Base-by-base conservation (phyloP, 2,888 invertebrate species). In the Phalangium opilio region DNA sequence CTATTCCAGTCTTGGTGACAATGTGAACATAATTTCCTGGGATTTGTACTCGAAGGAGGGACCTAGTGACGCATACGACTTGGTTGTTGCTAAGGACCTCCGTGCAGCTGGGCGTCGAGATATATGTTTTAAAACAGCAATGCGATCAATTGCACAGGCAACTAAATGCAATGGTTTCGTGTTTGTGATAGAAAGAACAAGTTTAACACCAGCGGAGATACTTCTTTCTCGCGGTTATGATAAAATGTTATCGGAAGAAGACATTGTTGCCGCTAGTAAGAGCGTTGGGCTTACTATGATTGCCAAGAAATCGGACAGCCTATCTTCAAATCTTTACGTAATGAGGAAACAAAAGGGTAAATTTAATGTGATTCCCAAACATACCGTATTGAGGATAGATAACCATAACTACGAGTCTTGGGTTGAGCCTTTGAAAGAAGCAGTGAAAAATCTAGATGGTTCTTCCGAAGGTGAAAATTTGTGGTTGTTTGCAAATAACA, bases 351-450 rank as follows among this genome's bases (percentile, higher is more conserved):
- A 61, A 34, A 27, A 27, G 8, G 54, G 60, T 35, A 54, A 52
- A 32, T n/a, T 11, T 42, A 8, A 20, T 14, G 21, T 44, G 10
- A 40, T 39, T 18, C 14, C 21, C 5, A 20, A 44, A 5, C 56
- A 58, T 17, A 18, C 51, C 1, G 21, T 58, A n/a, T 43, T 58
- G 17, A 40, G 34, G 1, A 45, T 58, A 7, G 43, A 45, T 10
- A 50, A 44, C 8, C 36, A 44, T 15, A 45, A 57, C 10, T 56
- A 54, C 32, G 43, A 51, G 12, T 43, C 43, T 17, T 93, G 91
- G 91, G 77, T 93, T 42, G 83, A 85, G 42, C 68, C 71, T 10
- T 68, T 93, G 35, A 90, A 90, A 64, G 73, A 72, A 1, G 78
- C 81, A 0, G 62, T 95, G 64, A 75, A 75, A 52, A 75, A 76